phyloP scores from a whole-genome alignment of 2,797 vertebrate genomes.

The Lerista edwardsae region DNA sequence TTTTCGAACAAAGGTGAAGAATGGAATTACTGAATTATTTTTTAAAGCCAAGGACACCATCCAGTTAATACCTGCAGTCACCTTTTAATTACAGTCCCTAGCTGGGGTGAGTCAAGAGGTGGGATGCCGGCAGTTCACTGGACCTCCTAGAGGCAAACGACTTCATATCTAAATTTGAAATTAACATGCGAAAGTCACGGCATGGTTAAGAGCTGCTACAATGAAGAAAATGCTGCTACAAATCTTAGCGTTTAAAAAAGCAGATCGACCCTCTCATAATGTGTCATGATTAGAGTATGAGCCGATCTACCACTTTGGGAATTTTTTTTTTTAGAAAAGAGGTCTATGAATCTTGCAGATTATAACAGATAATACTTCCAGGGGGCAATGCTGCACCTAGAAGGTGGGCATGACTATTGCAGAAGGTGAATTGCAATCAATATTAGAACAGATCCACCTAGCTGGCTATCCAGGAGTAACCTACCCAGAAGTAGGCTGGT shows the following conservation, averaged over 20 bases:
- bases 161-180: constrained; percentile 5
- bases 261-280: neutral
- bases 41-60: neutral
- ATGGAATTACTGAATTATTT: neutral
- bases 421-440: neutral
- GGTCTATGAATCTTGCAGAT: too few species aligned
- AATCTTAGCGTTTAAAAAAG: neutral
- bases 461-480: neutral
- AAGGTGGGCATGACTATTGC: neutral
- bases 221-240: neutral
- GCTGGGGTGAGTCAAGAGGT: neutral
- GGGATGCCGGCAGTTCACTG: neutral
- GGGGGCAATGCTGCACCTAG: neutral
- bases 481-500: neutral
- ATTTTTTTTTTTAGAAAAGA: too few species aligned
- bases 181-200: neutral
- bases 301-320: too few species aligned
- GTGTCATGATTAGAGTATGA: neutral
- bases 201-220: neutral
- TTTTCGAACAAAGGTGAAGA: constrained; percentile 10
- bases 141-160: neutral
- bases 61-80: constrained; percentile 17
- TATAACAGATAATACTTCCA: too few species aligned
- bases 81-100: neutral
- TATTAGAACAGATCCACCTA: neutral